Base-by-base conservation (phyloP, 2,888 invertebrate genomes). In the Agriopis aurantiaria region DNA sequence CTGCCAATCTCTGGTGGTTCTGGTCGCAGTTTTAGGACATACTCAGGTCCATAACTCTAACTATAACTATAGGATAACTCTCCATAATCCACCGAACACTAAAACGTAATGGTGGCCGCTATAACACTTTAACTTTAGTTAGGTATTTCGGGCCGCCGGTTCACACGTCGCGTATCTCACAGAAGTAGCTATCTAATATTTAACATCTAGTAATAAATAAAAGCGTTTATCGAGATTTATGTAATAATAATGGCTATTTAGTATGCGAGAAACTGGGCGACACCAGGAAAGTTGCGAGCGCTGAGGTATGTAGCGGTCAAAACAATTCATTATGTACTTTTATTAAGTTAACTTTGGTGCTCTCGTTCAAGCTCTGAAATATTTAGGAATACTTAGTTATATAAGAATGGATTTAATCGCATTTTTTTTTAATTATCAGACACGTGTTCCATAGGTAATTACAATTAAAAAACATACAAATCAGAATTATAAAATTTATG, bases 261-360 rank as follows among this genome's bases (percentile, higher is more conserved):
- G 77, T 85, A 87, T 85, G 80, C 85, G 71, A 79, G 82, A 84
- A 86, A 85, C 86, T 85, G 81, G 84, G 81, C 76, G 83, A 85
- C 79, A 78, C 83, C 82, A 82, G 82, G 81, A 82, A 83, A 79
- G 78, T 74, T 74, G 67, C 69, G 57, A 10, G 85, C 75, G 51
- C 49, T 62, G 75, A n/a, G 79, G 85, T 85, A 86, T 64, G 82
- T 77, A 64, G 7, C 45, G 4, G 43, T 43, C n/a, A 41, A 43
- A 1, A 12, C 2, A 55, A n/a, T 12, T n/a, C 40, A 33, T 23
- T 2, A 0, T 23, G 17, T 2, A 23, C 17, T 23, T 1, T 23
- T 23, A 23, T 1, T 23, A 23, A 23, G 0, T 23, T 23, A 23
- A 23, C 17, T n/a, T n/a, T n/a, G n/a, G n/a, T n/a, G n/a, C n/a